These are phyloP conservation scores for Drosophila yooni DNA, from an alignment of 2,888 invertebrate genomes.

Conservation along the genomic window DNA sequence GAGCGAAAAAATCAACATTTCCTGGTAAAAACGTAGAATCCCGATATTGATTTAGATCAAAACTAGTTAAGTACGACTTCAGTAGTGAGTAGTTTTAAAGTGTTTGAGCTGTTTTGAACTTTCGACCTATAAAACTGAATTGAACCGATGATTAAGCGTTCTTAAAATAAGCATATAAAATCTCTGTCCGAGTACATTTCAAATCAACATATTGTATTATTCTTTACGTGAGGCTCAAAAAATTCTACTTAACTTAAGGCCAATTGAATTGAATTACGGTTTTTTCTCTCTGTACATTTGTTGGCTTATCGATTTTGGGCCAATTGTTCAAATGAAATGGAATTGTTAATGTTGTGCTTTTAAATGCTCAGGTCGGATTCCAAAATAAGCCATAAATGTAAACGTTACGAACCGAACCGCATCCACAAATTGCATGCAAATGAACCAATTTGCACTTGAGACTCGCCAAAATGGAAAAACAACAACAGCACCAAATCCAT, in stretches of 20 bases:
- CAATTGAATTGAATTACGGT: background rate
- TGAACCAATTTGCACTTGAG: conserved; percentile 68
- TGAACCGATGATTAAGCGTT: background rate
- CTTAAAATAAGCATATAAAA: background rate
- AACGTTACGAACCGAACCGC: conserved; percentile 30
- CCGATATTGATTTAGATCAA: background rate
- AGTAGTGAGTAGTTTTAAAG: background rate
- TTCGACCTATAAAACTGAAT: background rate
- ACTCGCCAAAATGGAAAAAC: conserved; percentile 9
- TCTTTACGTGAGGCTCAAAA: background rate
- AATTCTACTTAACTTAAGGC: background rate
- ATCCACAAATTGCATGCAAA: conserved; percentile 71
- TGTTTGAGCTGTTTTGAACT: too few species aligned
- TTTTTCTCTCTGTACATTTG: background rate
- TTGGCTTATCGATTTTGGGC: background rate
- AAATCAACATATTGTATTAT: background rate
- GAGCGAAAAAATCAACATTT: background rate
- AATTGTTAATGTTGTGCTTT: conserved; percentile 27
- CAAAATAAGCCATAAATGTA: conserved; percentile 21
- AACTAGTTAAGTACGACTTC: background rate
- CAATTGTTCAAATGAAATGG: conserved; percentile 16
- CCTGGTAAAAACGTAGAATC: background rate
- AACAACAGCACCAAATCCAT: conserved; percentile 47
- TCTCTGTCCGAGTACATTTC: background rate
- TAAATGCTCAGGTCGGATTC: conserved; percentile 10